Conservation (phyloP, 2,113 vertebrate genomes). For the Stigmatopora argus region DNA sequence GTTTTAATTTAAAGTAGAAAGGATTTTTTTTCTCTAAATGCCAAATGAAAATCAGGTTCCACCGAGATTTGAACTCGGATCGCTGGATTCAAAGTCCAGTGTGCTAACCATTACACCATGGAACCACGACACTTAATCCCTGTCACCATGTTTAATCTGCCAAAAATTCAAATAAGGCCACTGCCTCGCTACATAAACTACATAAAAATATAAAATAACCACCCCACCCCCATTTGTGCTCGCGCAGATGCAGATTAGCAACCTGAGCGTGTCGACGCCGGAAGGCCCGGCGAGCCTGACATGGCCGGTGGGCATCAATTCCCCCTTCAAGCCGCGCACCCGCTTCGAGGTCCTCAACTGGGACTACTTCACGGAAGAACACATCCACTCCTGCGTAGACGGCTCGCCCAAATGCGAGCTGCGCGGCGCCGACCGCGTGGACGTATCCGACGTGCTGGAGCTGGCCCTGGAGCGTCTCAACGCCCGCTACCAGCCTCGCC, state of each 20-base stretch:
- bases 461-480: constrained; percentile 83
- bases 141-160: no score
- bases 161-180: no score
- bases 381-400: constrained; percentile 83
- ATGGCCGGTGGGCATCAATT: constrained; percentile 89
- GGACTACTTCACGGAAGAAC: constrained; percentile 96
- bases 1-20: no score
- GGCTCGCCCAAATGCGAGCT: constrained; percentile 89
- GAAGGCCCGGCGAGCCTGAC: constrained; percentile 80
- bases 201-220: no score
- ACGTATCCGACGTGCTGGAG: constrained; percentile 78
- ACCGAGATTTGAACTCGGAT: constrained; percentile 77
- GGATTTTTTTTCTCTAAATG: not conserved
- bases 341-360: constrained; percentile 95
- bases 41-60: constrained; percentile 47
- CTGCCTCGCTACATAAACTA: no score
- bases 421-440: constrained; percentile 78
- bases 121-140: constrained; percentile 41
- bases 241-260: constrained; percentile 86
- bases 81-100: constrained; percentile 79
- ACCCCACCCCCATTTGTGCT: not conserved
- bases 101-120: constrained; percentile 81
- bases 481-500: constrained; percentile 80
- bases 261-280: constrained; percentile 83
- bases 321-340: constrained; percentile 82